A percentile compares a stretch with the other conserved stretches of the same genome.
phyloP scores from a whole-genome alignment of 2,113 vertebrate species.

The Trachemys scripta region DNA sequence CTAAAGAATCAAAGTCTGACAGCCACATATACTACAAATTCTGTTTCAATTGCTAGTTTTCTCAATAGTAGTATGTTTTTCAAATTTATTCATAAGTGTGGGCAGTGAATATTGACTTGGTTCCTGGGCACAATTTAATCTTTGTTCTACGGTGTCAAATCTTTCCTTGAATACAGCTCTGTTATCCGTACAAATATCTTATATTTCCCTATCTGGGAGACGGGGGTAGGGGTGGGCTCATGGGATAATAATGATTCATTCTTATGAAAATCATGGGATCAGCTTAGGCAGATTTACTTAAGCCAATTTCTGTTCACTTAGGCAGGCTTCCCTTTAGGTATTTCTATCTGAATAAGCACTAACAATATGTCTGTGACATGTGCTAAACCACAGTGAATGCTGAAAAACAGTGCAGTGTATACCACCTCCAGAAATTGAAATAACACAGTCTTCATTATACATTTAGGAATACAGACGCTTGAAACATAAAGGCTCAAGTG shows the following conservation, averaged over 20 bases:
- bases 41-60: neutral
- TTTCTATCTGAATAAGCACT: neutral
- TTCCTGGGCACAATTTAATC: neutral
- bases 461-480: neutral
- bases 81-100: neutral
- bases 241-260: neutral
- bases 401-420: neutral
- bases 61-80: neutral
- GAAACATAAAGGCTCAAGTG: neutral
- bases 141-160: neutral
- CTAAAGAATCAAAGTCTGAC: fast-evolving
- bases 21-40: neutral
- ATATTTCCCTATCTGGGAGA: neutral
- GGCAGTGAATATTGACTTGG: neutral
- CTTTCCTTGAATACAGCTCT: neutral
- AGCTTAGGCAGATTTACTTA: neutral
- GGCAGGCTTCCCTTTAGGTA: neutral
- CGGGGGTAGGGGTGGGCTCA: neutral
- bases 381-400: neutral
- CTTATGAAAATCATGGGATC: fast-evolving
- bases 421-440: neutral
- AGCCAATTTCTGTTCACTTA: neutral
- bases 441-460: neutral
- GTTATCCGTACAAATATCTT: neutral
- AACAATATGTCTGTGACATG: neutral